A percentile compares a stretch with the other conserved stretches of the same genome.
Conservation (phyloP, 2,797 vertebrate genomes). For the Dallia pectoralis region DNA sequence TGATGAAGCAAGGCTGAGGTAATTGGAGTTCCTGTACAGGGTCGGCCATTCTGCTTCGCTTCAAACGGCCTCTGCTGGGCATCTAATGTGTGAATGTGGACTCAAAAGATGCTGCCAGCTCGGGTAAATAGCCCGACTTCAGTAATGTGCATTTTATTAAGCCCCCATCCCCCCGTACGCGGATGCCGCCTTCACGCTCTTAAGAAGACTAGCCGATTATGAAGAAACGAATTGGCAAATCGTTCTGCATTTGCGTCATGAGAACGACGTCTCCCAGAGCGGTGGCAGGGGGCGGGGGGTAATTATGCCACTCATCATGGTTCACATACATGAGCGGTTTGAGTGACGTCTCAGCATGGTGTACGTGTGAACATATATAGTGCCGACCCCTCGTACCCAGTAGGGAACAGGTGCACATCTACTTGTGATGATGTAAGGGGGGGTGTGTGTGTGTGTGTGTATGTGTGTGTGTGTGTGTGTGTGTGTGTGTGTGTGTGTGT, state of each 20-base stretch:
- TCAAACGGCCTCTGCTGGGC: background rate
- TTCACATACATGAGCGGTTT: background rate
- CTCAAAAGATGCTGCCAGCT: background rate
- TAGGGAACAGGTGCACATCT: background rate
- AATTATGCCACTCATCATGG: background rate
- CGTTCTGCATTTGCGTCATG: background rate
- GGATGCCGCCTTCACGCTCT: background rate
- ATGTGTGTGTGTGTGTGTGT: background rate
- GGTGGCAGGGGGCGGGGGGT: too few species aligned
- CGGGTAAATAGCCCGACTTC: conserved; percentile 21
- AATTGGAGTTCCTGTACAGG: conserved; percentile 5
- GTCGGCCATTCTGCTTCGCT: background rate
- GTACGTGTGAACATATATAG: background rate
- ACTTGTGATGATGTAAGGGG: background rate
- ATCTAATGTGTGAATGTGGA: conserved; percentile 8
- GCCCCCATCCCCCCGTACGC: background rate
- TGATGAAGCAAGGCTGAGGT: conserved; percentile 11
- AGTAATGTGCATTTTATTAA: background rate
- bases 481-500: background rate
- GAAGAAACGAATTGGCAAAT: background rate
- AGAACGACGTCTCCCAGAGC: background rate
- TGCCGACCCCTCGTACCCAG: background rate
- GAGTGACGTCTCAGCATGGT: background rate
- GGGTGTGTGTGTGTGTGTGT: too few species aligned
- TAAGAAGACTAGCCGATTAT: background rate